These are phyloP conservation scores for Cottoperca gobio DNA, from an alignment of 2,797 vertebrate genomes.

Conservation along the genomic window DNA sequence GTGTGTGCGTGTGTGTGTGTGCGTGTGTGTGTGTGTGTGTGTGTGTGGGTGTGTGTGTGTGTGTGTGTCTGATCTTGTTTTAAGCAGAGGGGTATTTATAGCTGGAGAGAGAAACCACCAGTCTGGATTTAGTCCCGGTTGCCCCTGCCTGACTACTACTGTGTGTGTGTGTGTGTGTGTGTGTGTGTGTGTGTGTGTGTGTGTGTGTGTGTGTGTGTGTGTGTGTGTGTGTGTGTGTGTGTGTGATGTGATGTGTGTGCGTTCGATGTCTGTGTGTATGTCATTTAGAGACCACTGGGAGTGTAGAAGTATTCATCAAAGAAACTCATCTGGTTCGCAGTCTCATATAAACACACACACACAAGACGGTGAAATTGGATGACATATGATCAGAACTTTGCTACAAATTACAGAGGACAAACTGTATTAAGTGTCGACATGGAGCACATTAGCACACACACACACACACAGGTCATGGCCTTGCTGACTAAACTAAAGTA, in stretches of 20 bases:
- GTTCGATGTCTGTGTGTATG: constrained; percentile 24
- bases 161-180: constrained; percentile 26
- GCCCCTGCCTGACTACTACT: constrained; percentile 66
- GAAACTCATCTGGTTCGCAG: constrained; percentile 67
- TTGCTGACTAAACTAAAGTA: not conserved
- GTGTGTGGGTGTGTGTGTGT: constrained; percentile 17
- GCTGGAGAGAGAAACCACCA: constrained; percentile 77
- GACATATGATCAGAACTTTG: constrained; percentile 52
- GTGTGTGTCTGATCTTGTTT: constrained; percentile 70
- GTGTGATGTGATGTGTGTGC: constrained; percentile 20
- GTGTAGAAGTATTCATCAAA: constrained; percentile 76
- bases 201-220: constrained; percentile 30
- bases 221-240: constrained; percentile 40
- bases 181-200: constrained; percentile 25
- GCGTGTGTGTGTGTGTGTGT: not conserved
- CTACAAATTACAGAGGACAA: constrained; percentile 46
- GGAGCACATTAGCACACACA: not conserved
- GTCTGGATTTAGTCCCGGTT: constrained; percentile 78
- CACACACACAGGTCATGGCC: constrained; percentile 16
- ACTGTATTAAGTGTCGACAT: constrained; percentile 51
- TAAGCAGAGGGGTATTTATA: constrained; percentile 80
- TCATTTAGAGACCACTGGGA: constrained; percentile 69
- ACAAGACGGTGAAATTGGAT: constrained; percentile 54
- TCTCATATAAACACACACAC: constrained; percentile 60
- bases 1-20: constrained; percentile 36